Conservation (phyloP, 2,113 vertebrate species). For the Sebastes schlegelii region DNA sequence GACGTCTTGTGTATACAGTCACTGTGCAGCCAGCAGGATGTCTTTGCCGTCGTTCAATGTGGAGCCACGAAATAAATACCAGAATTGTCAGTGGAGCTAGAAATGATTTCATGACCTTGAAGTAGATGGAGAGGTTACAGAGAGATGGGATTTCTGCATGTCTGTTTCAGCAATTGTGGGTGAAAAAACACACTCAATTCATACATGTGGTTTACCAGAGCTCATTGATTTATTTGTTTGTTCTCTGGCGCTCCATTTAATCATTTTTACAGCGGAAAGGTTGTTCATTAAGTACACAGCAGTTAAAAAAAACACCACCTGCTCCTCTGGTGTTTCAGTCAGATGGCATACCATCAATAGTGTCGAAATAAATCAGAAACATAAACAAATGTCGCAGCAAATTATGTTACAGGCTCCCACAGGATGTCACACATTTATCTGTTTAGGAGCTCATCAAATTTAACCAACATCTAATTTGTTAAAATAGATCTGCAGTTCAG, state of each 20-base stretch:
- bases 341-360: slow-evolving; percentile 25
- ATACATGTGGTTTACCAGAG: not conserved
- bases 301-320: slow-evolving; percentile 40
- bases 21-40: not conserved
- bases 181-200: not conserved
- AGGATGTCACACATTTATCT: not conserved
- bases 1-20: slow-evolving; percentile 17
- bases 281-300: slow-evolving; percentile 19
- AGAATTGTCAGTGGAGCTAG: not conserved
- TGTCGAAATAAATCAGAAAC: slow-evolving; percentile 2
- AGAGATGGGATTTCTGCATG: slow-evolving; percentile 10
- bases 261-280: not conserved
- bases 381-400: slow-evolving; percentile 13
- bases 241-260: not conserved
- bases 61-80: slow-evolving; percentile 21
- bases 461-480: not conserved
- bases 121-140: not conserved
- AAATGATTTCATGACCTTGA: slow-evolving; percentile 34
- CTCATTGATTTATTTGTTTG: slow-evolving; percentile 4
- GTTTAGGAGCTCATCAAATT: not conserved
- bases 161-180: slow-evolving; percentile 3
- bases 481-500: not conserved
- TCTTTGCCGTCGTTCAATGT: not conserved
- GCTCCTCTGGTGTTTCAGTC: slow-evolving; percentile 33
- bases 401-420: not conserved